phyloP scores from a whole-genome alignment of 2,113 vertebrate genomes.

The Thomomys bottae region DNA sequence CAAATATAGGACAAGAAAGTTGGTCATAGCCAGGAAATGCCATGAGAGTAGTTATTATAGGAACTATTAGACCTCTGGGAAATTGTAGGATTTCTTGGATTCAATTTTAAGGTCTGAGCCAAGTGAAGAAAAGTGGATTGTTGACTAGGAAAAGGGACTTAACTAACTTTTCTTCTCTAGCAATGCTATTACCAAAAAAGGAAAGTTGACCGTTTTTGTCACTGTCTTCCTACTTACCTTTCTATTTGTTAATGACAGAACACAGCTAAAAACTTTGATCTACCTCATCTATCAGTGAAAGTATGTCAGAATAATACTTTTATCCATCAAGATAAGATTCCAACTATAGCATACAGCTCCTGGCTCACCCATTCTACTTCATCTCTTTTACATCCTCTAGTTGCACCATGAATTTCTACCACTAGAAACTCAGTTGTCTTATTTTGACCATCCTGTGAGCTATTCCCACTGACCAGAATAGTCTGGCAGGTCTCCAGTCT shows the following conservation, averaged over 20 bases:
- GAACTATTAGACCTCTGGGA: conserved; percentile 72
- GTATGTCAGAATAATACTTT: background rate
- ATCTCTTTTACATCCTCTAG: background rate
- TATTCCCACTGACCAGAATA: background rate
- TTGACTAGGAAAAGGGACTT: background rate
- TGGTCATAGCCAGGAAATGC: conserved; percentile 65
- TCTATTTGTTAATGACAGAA: background rate
- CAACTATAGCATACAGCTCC: background rate
- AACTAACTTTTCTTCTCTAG: background rate
- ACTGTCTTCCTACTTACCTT: background rate
- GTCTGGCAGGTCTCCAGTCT: background rate
- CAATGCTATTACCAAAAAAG: background rate
- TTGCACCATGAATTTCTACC: background rate
- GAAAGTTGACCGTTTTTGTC: background rate
- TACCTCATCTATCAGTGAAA: background rate
- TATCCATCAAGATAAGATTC: background rate
- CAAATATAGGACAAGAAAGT: conserved; percentile 48
- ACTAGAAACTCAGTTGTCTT: background rate
- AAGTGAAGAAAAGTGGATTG: conserved; percentile 8
- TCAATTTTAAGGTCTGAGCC: conserved; percentile 49
- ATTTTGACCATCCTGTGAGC: background rate
- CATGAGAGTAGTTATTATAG: conserved; percentile 65
- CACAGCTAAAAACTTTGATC: background rate
- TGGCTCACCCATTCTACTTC: background rate
- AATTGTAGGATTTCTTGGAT: conserved; percentile 65